Conservation (phyloP, 2,888 invertebrate genomes). For the Microplitis manilae region DNA sequence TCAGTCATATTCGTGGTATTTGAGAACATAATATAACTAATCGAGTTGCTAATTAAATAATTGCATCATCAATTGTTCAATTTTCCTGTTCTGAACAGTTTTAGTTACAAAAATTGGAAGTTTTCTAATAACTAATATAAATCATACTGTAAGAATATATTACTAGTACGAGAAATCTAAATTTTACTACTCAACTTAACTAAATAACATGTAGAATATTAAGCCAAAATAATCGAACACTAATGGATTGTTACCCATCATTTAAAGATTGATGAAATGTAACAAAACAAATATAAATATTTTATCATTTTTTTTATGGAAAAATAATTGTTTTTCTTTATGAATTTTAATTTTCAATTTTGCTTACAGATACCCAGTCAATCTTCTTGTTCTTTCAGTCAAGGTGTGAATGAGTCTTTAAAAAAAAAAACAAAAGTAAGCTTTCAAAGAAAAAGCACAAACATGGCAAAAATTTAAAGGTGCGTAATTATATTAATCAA, state of each 20-base stretch:
- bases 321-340: no score
- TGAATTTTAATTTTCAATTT: no score
- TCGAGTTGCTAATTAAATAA: background rate
- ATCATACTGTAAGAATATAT: background rate
- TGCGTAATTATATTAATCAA: background rate
- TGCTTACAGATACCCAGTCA: background rate
- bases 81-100: background rate
- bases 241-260: background rate
- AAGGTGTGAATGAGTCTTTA: background rate
- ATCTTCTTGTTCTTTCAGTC: background rate
- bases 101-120: background rate
- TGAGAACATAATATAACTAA: background rate
- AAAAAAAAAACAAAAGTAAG: background rate
- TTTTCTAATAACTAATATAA: background rate
- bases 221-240: background rate
- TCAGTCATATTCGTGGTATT: background rate
- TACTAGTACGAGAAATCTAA: background rate
- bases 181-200: background rate
- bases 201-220: background rate
- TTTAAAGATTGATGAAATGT: background rate
- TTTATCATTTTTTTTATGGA: no score
- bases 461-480: background rate
- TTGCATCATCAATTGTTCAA: background rate
- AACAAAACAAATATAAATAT: background rate
- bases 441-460: background rate